Evolutionary conservation across 2,113 vertebrate genomes (phyloP), one percentile per base, ranked within the genome.

Genomic region (Benitochromis conjunctus): DNA sequence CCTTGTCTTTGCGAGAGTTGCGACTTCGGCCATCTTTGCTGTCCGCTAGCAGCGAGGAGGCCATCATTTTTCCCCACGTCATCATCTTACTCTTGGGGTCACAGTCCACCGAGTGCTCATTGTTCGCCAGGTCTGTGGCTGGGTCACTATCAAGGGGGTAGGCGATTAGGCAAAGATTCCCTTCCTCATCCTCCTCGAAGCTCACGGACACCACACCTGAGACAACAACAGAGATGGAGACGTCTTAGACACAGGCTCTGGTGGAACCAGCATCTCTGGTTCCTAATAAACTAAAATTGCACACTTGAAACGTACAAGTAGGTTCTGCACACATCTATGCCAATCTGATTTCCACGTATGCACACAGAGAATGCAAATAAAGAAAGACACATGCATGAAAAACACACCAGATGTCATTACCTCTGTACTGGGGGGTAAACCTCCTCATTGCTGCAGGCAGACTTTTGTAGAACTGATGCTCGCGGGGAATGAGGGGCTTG

Each of bases 401-500:
- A 82, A 81, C n/a, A 80, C n/a, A 84, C 54, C 38, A 83, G 24
- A 9, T 78, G 66, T 85, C 92, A 94, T 96, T 97, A 99, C 98
- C 99, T 97, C 97, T 97, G 57, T 99, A 99, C 51, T 99, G 97
- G 1, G 99, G 98, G 92, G 97, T 99, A 93, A 99, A 99, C 95
- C 96, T 98, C 95, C 97, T 97, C 96, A 99, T 98, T 89, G 98
- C 97, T 18, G 97, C 95, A n/a, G 98, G 98, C 84, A 99, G 97
- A 84, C 96, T 98, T 94, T 98, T 97, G 94, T 99, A 99, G 95
- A 99, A 99, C 92, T 97, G 98, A 88, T 99, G 98, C 58, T 99
- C 99, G 43, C 98, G 96, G 26, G 98, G 97, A 92, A 99, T 97
- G 84, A 99, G 97, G 66, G 99, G 99, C 90, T 99, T 99, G 96